Evolutionary conservation across 2,888 invertebrate species (phyloP).

Genomic region (Ophioninae sp.): DNA sequence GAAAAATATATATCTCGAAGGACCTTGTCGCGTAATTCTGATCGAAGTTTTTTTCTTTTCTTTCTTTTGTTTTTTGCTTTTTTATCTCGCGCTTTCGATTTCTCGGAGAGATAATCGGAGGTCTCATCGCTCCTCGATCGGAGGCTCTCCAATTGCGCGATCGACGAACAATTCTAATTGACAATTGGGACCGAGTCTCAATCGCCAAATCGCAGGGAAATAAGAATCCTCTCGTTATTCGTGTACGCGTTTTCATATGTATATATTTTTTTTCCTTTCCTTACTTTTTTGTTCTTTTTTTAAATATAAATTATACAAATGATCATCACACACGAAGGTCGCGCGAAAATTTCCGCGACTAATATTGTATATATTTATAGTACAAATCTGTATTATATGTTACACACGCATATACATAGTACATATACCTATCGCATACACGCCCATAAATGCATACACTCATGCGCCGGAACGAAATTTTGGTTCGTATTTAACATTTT

Average conservation of each 20-base stretch:
- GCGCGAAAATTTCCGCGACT: constrained; percentile 53
- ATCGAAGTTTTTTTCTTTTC: too few relatives aligned
- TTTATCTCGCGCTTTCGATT: constrained; percentile 17
- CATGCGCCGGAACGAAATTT: background rate
- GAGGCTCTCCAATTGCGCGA: constrained; percentile 4
- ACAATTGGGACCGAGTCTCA: constrained; percentile 28
- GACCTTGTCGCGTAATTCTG: too few relatives aligned
- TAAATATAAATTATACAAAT: constrained; percentile 60
- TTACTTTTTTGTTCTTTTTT: constrained; percentile 16
- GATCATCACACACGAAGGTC: constrained; percentile 59
- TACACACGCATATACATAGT: constrained; percentile 27
- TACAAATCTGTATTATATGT: constrained; percentile 37
- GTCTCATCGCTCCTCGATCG: background rate
- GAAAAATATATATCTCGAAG: too few relatives aligned
- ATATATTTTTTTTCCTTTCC: constrained; percentile 8
- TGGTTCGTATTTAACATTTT: too few relatives aligned
- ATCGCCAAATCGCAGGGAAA: constrained; percentile 49
- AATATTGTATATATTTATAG: constrained; percentile 45
- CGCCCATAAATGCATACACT: background rate
- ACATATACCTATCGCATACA: constrained; percentile 15
- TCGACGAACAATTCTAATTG: constrained; percentile 2
- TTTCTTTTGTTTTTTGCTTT: too few relatives aligned
- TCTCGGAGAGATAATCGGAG: too few relatives aligned
- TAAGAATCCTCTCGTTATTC: constrained; percentile 49
- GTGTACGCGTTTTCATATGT: constrained; percentile 43